Evolutionary conservation across 2,113 vertebrate genomes (phyloP).

Genomic region (Terrapene triunguis): DNA sequence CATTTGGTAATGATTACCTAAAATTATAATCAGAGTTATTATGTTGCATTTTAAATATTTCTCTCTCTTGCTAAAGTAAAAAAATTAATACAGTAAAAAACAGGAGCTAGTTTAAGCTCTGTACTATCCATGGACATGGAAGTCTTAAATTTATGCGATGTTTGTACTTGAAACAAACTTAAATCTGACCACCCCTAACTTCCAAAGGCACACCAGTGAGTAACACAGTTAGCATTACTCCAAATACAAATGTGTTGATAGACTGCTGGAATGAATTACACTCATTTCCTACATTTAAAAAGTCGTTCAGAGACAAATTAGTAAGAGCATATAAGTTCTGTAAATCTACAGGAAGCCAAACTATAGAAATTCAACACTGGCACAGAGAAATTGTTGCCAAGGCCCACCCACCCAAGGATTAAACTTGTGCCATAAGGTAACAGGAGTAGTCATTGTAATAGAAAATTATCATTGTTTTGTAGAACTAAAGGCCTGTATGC

Average conservation of each 20-base stretch:
- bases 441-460: not conserved
- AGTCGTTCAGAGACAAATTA: not conserved
- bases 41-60: not conserved
- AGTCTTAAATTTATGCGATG: not conserved
- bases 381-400: not conserved
- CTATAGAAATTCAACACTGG: not conserved
- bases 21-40: constrained; percentile 54
- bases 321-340: not conserved
- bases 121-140: not conserved
- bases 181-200: not conserved
- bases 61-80: not conserved
- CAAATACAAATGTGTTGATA: not conserved
- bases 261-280: not conserved
- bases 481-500: not conserved
- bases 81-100: not conserved
- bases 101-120: not conserved
- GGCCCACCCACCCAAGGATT: not conserved
- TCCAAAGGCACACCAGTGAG: not conserved
- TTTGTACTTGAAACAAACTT: not conserved
- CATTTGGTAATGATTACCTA: constrained; percentile 88
- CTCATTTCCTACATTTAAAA: not conserved
- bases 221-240: not conserved
- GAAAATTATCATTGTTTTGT: not conserved
- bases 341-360: not conserved
- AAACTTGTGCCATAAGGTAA: not conserved